Conservation (phyloP, 1,140 invertebrate genomes). For the Polypedilum vanderplanki region DNA sequence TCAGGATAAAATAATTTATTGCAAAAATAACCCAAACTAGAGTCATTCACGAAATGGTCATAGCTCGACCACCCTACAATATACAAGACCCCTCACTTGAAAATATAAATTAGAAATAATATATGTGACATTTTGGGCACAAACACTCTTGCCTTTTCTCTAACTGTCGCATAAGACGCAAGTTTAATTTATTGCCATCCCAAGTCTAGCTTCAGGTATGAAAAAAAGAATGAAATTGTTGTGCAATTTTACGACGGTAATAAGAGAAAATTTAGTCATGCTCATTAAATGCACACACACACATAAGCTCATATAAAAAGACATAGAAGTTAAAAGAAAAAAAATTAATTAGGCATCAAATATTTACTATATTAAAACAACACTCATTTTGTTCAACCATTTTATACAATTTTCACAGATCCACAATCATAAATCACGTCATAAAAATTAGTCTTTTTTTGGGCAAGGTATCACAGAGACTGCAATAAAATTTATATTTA, state of each 20-base stretch:
- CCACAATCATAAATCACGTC: slow-evolving; percentile 6
- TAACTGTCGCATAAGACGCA: not conserved
- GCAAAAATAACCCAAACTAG: not conserved
- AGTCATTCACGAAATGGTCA: not conserved
- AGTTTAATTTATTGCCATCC: slow-evolving; percentile 5
- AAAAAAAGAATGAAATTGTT: slow-evolving; percentile 24
- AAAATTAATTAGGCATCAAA: not conserved
- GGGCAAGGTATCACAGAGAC: not conserved
- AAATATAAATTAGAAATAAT: slow-evolving; percentile 10
- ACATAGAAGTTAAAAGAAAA: no score
- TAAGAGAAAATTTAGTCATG: not conserved
- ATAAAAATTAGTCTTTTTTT: slow-evolving; percentile 13
- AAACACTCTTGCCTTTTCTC: not conserved
- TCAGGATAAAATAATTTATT: not conserved
- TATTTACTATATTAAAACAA: no score
- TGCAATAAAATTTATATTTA: no score
- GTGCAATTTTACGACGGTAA: slow-evolving; percentile 23
- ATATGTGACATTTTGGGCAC: slow-evolving; percentile 24
- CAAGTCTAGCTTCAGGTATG: not conserved
- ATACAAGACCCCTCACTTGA: not conserved
- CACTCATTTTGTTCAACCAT: not conserved
- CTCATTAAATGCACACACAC: not conserved
- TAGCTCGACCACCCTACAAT: slow-evolving; percentile 2
- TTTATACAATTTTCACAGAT: slow-evolving; percentile 10
- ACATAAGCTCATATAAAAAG: no score